phyloP scores from a whole-genome alignment of 2,888 invertebrate genomes.

The Parthenolecanium corni region DNA sequence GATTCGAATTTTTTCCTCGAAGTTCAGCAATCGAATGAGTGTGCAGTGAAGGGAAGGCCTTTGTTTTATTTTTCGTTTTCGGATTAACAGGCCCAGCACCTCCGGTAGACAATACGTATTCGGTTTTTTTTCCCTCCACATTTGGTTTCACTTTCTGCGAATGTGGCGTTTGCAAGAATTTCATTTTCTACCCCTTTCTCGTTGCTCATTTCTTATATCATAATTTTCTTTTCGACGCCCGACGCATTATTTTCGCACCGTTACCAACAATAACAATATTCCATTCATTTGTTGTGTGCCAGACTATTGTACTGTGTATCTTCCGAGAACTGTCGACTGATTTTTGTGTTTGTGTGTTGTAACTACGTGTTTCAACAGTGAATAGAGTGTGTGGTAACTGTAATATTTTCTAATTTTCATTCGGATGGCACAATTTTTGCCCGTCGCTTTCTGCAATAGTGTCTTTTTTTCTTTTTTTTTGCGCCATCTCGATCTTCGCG shows the following conservation, averaged over 20 bases:
- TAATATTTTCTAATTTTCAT: background rate
- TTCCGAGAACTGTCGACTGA: background rate
- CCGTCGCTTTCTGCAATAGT: background rate
- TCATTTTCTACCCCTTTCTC: background rate
- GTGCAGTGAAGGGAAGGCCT: background rate
- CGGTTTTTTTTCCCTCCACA: conserved; percentile 14
- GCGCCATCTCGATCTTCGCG: too few species aligned
- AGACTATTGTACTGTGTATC: too few species aligned
- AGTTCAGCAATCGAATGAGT: conserved; percentile 21
- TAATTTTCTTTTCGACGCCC: background rate
- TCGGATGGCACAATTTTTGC: background rate
- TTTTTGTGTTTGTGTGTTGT: background rate
- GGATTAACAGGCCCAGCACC: conserved; percentile 21
- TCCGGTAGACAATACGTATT: background rate
- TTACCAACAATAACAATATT: background rate
- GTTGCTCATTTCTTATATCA: too few species aligned
- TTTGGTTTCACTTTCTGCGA: background rate
- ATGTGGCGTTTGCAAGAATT: background rate
- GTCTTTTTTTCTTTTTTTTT: too few species aligned
- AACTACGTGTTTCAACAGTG: too few species aligned
- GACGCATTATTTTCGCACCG: background rate
- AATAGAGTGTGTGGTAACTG: background rate
- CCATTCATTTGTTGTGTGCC: background rate
- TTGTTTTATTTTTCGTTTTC: background rate
- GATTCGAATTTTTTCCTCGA: conserved; percentile 11